phyloP scores from a whole-genome alignment of 2,888 invertebrate species.

The Andrena minutula region DNA sequence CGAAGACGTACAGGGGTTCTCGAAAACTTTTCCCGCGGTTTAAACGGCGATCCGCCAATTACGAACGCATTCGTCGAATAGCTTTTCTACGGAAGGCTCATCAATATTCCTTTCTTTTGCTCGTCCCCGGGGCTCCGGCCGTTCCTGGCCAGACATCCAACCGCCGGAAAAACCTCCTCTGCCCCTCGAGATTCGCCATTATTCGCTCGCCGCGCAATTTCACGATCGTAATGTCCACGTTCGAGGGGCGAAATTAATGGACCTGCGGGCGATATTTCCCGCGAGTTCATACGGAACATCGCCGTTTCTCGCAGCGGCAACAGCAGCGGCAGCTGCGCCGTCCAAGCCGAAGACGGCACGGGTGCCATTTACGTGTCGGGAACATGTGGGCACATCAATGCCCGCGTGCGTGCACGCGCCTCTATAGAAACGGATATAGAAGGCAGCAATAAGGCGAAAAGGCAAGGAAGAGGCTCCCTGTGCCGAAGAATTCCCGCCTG shows the following conservation, averaged over 20 bases:
- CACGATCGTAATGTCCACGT: conserved; percentile 10
- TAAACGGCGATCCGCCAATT: conserved; percentile 39
- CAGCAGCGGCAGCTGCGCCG: neutral
- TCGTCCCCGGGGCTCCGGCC: conserved; percentile 2
- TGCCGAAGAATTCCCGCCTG: conserved; percentile 65
- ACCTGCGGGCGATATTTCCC: conserved; percentile 5
- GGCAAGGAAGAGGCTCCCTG: conserved; percentile 9
- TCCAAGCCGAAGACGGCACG: neutral
- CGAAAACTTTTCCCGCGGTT: conserved; percentile 4
- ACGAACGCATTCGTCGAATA: conserved; percentile 44
- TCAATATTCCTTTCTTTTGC: conserved; percentile 50
- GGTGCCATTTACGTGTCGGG: neutral
- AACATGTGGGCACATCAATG: neutral
- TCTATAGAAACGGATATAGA: conserved; percentile 50
- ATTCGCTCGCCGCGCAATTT: neutral
- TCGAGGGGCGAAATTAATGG: conserved; percentile 22
- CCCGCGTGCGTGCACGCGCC: neutral
- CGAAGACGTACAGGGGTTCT: conserved; percentile 21
- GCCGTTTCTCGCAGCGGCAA: neutral
- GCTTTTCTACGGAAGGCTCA: conserved; percentile 34
- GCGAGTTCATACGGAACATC: conserved; percentile 19
- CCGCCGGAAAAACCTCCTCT: conserved; percentile 23
- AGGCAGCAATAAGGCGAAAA: conserved; percentile 60
- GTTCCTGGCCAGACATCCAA: neutral
- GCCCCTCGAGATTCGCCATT: conserved; percentile 15